phyloP scores from a whole-genome alignment of 2,888 invertebrate genomes.

The Leucoma salicis region DNA sequence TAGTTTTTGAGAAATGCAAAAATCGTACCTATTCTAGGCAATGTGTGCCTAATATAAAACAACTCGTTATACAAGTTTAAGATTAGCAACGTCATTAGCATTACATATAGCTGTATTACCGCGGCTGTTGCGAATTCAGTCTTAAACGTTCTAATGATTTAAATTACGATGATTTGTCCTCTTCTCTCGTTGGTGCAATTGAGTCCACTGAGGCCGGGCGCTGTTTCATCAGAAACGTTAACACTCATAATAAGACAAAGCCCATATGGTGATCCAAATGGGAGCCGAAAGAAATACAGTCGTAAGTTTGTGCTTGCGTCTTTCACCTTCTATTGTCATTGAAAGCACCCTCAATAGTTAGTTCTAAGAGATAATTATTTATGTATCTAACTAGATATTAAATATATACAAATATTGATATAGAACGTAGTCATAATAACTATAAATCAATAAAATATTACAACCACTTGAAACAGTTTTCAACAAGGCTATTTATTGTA shows the following conservation, averaged over 20 bases:
- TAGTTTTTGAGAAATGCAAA: too few species aligned
- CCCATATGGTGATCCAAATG: slow-evolving; percentile 45
- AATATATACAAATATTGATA: too few species aligned
- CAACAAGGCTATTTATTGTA: too few species aligned
- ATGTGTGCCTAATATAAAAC: too few species aligned
- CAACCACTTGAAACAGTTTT: too few species aligned
- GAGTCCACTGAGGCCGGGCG: slow-evolving; percentile 63
- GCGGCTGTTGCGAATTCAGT: slow-evolving; percentile 15
- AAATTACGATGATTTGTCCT: slow-evolving; percentile 69
- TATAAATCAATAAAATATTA: too few species aligned
- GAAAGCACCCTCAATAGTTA: not conserved
- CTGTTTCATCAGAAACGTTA: slow-evolving; percentile 68
- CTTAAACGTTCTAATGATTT: slow-evolving; percentile 55
- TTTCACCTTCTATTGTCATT: not conserved
- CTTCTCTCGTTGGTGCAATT: slow-evolving; percentile 68
- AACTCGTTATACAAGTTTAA: too few species aligned
- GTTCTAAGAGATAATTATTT: too few species aligned
- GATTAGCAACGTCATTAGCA: too few species aligned
- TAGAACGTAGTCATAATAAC: too few species aligned
- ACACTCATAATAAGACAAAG: slow-evolving; percentile 53
- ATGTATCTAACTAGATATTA: too few species aligned
- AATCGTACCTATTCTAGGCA: too few species aligned
- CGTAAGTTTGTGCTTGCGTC: slow-evolving; percentile 3
- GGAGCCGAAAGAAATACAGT: slow-evolving; percentile 12
- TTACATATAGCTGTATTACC: slow-evolving; percentile 13